Percentiles rank a stretch among this genome's conserved stretches.
These are phyloP conservation scores for Tridacna crocea DNA, from an alignment of 2,888 invertebrate genomes.

Conservation along the genomic window DNA sequence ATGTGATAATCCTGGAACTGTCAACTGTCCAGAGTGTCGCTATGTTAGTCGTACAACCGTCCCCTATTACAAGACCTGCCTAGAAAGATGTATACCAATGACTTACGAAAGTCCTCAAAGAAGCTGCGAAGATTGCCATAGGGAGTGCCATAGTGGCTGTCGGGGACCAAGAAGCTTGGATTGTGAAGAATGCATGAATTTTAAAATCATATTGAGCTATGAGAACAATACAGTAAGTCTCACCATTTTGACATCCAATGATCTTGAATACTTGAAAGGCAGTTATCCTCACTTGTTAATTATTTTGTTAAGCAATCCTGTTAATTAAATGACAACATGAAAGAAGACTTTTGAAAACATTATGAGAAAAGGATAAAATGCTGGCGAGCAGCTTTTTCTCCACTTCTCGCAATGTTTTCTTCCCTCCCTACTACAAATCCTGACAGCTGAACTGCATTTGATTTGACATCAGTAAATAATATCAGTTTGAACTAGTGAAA, in stretches of 20 bases:
- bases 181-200: constrained; percentile 77
- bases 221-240: constrained; percentile 50
- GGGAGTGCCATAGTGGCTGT: constrained; percentile 90
- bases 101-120: constrained; percentile 92
- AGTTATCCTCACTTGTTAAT: no score
- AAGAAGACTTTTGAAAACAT: no score
- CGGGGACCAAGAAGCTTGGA: constrained; percentile 73
- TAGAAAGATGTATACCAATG: constrained; percentile 92
- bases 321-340: no score
- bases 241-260: background rate
- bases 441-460: no score
- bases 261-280: no score
- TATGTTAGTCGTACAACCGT: constrained; percentile 91
- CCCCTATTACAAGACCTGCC: constrained; percentile 60
- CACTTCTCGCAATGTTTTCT: no score
- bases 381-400: no score
- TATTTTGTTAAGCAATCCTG: no score
- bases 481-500: no score
- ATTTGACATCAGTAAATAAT: no score
- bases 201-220: constrained; percentile 64
- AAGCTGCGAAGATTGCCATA: constrained; percentile 90
- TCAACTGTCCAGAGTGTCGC: constrained; percentile 93
- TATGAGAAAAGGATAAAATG: no score
- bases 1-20: constrained; percentile 94
- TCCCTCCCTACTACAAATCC: no score